Evolutionary conservation across 2,888 invertebrate species (phyloP).

Genomic region (Drosophila prostipennis): DNA sequence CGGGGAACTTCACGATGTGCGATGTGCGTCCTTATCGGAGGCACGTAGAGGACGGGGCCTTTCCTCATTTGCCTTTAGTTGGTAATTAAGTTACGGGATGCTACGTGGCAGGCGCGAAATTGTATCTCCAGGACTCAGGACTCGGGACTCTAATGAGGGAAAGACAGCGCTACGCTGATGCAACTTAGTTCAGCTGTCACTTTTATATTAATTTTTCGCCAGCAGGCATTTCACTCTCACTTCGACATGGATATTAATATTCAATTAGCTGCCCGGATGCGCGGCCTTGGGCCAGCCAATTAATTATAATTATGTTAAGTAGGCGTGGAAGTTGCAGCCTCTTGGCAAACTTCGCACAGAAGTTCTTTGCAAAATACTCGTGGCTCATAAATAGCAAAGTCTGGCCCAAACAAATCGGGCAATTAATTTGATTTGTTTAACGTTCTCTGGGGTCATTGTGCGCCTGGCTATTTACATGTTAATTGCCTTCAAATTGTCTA

Average conservation of each 20-base stretch:
- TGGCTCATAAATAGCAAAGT: conserved; percentile 33
- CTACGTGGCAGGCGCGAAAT: conserved; percentile 42
- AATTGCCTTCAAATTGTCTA: conserved; percentile 61
- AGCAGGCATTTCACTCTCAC: conserved; percentile 48
- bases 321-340: conserved; percentile 40
- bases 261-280: conserved; percentile 62
- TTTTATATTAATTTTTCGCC: conserved; percentile 63
- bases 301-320: conserved; percentile 54
- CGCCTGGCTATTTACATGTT: conserved; percentile 29
- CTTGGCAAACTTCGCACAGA: conserved; percentile 28
- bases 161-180: conserved; percentile 2
- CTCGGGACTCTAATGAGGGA: neutral
- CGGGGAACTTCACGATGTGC: neutral
- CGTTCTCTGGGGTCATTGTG: conserved; percentile 7
- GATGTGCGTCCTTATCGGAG: conserved; percentile 53
- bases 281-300: conserved; percentile 44
- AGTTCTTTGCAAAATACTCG: conserved; percentile 15
- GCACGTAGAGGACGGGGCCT: conserved; percentile 57
- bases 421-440: conserved; percentile 58
- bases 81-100: conserved; percentile 65
- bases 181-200: conserved; percentile 49
- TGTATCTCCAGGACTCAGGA: conserved; percentile 10
- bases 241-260: conserved; percentile 75
- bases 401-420: conserved; percentile 15
- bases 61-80: conserved; percentile 53